Evolutionary conservation across 2,797 vertebrate species (phyloP).

Genomic region (Hyperoplus immaculatus): DNA sequence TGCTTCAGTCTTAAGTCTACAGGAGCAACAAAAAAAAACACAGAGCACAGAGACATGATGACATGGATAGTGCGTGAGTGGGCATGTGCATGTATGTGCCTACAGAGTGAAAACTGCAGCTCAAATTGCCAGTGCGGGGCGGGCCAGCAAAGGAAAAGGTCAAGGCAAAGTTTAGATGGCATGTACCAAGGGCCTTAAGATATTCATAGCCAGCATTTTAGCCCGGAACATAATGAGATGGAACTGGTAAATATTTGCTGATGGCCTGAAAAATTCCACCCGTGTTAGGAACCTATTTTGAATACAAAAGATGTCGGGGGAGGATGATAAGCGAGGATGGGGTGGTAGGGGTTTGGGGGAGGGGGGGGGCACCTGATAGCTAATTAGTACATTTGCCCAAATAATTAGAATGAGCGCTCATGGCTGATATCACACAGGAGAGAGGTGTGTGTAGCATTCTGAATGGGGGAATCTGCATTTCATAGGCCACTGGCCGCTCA

Average conservation of each 20-base stretch:
- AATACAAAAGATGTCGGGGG: constrained; percentile 88
- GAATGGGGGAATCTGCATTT: constrained; percentile 83
- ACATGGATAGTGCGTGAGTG: constrained; percentile 52
- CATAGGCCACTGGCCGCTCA: constrained; percentile 74
- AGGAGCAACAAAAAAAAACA: constrained; percentile 15
- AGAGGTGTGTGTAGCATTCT: constrained; percentile 84
- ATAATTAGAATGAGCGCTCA: constrained; percentile 90
- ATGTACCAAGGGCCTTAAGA: constrained; percentile 84
- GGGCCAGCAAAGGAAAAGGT: constrained; percentile 82
- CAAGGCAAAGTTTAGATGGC: constrained; percentile 87
- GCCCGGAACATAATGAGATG: constrained; percentile 86
- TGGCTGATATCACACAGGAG: constrained; percentile 88
- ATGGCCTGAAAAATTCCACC: constrained; percentile 87
- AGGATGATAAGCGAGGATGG: constrained; percentile 83
- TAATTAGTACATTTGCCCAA: constrained; percentile 91
- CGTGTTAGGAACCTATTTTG: constrained; percentile 87
- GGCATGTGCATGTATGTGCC: constrained; percentile 47
- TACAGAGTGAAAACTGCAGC: constrained; percentile 55
- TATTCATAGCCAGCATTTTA: constrained; percentile 90
- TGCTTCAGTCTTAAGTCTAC: constrained; percentile 76
- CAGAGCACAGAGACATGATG: constrained; percentile 67
- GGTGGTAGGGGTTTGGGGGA: constrained; percentile 21
- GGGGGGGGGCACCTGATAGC: constrained; percentile 85
- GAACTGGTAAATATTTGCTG: constrained; percentile 91
- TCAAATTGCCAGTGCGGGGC: constrained; percentile 67